A percentile compares a stretch with the other conserved stretches of the same genome.
phyloP scores from a whole-genome alignment of 1,140 invertebrate genomes.

The Pteromalus puparum region DNA sequence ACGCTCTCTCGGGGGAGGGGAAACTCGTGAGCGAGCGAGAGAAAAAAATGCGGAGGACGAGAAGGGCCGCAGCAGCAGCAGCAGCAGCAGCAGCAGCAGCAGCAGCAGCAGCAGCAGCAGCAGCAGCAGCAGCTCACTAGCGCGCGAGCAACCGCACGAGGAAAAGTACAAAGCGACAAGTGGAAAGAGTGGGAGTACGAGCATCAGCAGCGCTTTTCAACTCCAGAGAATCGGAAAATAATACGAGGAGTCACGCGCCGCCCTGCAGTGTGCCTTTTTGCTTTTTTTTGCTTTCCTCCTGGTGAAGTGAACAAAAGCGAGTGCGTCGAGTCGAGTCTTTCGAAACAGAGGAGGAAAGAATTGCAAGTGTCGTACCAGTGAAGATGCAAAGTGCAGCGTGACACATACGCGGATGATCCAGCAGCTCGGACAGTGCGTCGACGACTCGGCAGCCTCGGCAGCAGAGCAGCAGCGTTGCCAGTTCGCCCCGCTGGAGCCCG shows the following conservation, averaged over 20 bases:
- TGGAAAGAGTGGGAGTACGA: background rate
- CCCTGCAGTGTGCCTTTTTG: background rate
- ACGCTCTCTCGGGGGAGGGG: background rate
- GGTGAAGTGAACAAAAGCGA: background rate
- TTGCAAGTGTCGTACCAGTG: background rate
- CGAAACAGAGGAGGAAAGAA: background rate
- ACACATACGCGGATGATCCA: background rate
- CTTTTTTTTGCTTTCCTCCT: no score
- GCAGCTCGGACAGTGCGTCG: background rate
- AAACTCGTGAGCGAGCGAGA: background rate
- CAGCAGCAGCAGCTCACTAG: background rate
- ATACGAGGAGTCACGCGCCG: background rate
- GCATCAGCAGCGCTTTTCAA: background rate
- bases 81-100: no score
- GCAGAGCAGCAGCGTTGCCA: slow-evolving; percentile 41
- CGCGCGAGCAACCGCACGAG: background rate
- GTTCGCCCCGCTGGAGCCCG: slow-evolving; percentile 5
- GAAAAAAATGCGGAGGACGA: slow-evolving; percentile 3
- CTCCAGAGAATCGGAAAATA: background rate
- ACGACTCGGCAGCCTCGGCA: no score
- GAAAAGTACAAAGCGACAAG: slow-evolving; percentile 1
- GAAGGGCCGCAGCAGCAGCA: background rate
- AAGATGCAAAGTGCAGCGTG: background rate
- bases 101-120: background rate
- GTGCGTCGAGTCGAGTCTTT: no score